Conservation (phyloP, 1,140 invertebrate species). For the Drosophila obscura region DNA sequence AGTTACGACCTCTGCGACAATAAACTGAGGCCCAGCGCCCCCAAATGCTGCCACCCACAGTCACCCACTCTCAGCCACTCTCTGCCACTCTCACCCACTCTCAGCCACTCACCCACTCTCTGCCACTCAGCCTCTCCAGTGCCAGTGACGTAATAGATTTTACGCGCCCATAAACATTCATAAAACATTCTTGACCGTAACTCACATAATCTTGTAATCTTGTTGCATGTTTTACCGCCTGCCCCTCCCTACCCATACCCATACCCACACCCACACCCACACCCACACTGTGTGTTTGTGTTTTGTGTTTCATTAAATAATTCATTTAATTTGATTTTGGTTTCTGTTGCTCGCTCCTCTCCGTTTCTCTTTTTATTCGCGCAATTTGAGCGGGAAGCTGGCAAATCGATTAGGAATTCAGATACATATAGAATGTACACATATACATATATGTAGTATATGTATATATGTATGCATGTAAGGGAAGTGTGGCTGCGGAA, state of each 20-base stretch:
- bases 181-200: slow-evolving; percentile 75
- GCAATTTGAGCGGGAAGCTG: not conserved
- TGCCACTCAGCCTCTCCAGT: not conserved
- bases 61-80: too few relatives aligned
- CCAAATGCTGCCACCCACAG: too few relatives aligned
- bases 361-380: slow-evolving; percentile 30
- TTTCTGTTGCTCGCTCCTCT: not conserved
- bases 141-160: slow-evolving; percentile 76
- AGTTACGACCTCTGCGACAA: slow-evolving; percentile 67
- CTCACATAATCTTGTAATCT: slow-evolving; percentile 79
- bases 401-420: slow-evolving; percentile 56
- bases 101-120: too few relatives aligned
- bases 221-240: slow-evolving; percentile 36
- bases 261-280: not conserved
- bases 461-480: slow-evolving; percentile 1
- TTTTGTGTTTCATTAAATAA: slow-evolving; percentile 74
- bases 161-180: slow-evolving; percentile 78
- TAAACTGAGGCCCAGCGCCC: slow-evolving; percentile 25
- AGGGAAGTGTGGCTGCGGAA: not conserved
- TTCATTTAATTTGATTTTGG: slow-evolving; percentile 79
- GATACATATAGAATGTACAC: slow-evolving; percentile 11
- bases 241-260: not conserved
- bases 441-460: slow-evolving; percentile 2
- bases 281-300: too few relatives aligned
- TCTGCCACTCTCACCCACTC: too few relatives aligned